These are phyloP conservation scores for Macropis europaea DNA, from an alignment of 2,888 invertebrate species.

Conservation along the genomic window DNA sequence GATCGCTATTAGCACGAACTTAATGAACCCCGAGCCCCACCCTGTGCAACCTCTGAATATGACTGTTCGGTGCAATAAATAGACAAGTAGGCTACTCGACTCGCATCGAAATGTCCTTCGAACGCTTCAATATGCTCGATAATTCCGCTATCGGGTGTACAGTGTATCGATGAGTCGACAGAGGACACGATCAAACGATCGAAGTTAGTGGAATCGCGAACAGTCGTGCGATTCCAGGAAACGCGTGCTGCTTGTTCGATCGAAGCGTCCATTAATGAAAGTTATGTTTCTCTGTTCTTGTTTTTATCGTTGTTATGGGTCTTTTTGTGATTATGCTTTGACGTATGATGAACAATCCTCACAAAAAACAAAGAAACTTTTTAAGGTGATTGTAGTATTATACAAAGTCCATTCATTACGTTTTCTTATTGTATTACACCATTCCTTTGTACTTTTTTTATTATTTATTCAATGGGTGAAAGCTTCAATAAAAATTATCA, in stretches of 20 bases:
- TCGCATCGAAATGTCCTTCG: slow-evolving; percentile 19
- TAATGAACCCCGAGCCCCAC: slow-evolving; percentile 45
- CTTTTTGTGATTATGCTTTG: too few species aligned
- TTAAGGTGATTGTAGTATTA: too few species aligned
- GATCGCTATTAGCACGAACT: slow-evolving; percentile 52
- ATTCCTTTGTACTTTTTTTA: too few species aligned
- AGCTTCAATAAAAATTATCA: too few species aligned
- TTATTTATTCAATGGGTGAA: too few species aligned
- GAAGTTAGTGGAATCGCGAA: slow-evolving; percentile 8
- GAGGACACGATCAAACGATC: neutral
- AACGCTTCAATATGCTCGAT: neutral
- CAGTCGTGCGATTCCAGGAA: neutral
- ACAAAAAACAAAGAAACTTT: too few species aligned
- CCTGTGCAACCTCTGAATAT: slow-evolving; percentile 38
- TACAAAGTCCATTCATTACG: too few species aligned
- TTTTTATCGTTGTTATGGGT: too few species aligned
- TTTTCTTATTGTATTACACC: too few species aligned
- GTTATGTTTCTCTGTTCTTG: too few species aligned
- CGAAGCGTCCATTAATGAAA: neutral
- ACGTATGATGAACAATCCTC: too few species aligned
- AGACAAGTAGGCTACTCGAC: slow-evolving; percentile 22
- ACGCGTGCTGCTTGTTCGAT: neutral
- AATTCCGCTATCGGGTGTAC: slow-evolving; percentile 20
- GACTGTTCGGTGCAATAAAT: slow-evolving; percentile 36
- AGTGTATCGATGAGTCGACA: neutral